A percentile compares a stretch with the other conserved stretches of the same genome.
phyloP scores from a whole-genome alignment of 1,140 invertebrate genomes.

The Aphis gossypii region DNA sequence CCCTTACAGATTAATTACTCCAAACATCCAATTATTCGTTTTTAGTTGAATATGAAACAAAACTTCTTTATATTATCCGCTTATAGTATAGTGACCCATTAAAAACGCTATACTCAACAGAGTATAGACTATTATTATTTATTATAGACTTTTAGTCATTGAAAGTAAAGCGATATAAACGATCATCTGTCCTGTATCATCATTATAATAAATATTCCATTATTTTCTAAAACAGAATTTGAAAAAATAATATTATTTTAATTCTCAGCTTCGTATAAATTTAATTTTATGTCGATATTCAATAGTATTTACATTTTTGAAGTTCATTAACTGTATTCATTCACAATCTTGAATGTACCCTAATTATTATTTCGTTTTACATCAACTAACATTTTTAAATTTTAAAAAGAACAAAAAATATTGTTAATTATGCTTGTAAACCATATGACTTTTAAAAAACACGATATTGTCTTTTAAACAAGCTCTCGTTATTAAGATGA shows the following conservation, averaged over 20 bases:
- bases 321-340: conserved; percentile 13
- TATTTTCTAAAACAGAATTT: not conserved
- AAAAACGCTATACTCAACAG: not conserved
- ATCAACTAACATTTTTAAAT: not conserved
- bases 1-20: not conserved
- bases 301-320: not conserved
- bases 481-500: conserved; percentile 29
- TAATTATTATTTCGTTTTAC: conserved; percentile 9
- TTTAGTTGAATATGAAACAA: not conserved
- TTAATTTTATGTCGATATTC: not conserved
- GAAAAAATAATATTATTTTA: not conserved
- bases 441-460: not conserved
- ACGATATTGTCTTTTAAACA: not conserved
- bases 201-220: not conserved
- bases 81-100: not conserved
- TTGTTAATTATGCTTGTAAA: not conserved
- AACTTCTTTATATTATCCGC: not conserved
- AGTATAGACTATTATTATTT: not conserved
- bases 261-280: not conserved
- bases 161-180: not conserved
- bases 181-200: not conserved
- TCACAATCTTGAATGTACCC: not conserved
- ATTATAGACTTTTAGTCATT: not conserved
- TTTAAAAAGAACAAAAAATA: conserved; percentile 2
- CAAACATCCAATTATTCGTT: not conserved